Conservation (phyloP, 2,797 vertebrate species). For the Pachyuromys duprasi region DNA sequence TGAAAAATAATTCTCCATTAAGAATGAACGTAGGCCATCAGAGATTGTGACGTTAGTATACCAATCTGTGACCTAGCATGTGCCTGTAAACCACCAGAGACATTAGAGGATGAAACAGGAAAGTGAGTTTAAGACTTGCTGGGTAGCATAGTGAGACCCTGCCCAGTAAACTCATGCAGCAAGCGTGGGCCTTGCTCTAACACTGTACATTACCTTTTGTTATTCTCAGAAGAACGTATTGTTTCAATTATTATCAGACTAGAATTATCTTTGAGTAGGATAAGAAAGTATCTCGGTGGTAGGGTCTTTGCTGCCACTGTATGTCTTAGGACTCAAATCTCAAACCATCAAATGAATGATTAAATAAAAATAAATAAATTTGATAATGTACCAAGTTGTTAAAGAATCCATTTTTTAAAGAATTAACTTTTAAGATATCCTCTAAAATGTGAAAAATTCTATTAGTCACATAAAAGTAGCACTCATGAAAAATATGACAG, state of each 20-base stretch:
- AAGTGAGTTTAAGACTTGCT: background rate
- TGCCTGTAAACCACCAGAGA: background rate
- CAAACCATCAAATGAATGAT: background rate
- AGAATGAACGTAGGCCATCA: background rate
- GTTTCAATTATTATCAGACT: constrained; percentile 2
- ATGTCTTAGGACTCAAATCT: background rate
- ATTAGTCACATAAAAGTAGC: background rate
- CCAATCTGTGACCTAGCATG: background rate
- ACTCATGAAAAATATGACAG: background rate
- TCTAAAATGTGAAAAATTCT: constrained; percentile 6
- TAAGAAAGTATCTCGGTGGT: background rate
- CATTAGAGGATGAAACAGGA: background rate
- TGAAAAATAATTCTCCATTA: background rate
- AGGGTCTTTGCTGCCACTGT: background rate
- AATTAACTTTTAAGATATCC: background rate
- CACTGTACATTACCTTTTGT: background rate
- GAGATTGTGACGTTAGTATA: background rate
- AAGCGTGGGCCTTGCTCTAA: background rate
- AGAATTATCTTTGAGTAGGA: background rate
- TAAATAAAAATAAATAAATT: background rate
- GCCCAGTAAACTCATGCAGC: background rate
- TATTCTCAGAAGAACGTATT: background rate
- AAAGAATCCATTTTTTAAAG: background rate
- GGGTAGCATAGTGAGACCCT: background rate
- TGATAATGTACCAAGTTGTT: background rate